Evolutionary conservation across 2,113 vertebrate genomes (phyloP).

Genomic region (Eublepharis macularius): DNA sequence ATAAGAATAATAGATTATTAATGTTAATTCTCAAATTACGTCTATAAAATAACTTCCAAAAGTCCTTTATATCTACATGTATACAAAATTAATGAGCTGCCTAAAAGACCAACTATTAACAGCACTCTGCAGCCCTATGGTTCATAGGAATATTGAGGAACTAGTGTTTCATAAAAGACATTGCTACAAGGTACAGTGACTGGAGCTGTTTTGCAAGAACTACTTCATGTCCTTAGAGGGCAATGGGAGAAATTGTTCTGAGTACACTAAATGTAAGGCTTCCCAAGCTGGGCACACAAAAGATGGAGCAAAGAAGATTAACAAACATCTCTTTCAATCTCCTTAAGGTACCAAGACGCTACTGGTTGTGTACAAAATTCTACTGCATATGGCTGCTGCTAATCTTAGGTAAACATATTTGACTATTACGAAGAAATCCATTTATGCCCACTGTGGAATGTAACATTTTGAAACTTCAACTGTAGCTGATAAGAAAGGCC

Average conservation of each 20-base stretch:
- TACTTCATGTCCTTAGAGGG: not conserved
- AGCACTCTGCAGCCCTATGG: not conserved
- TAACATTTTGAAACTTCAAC: constrained; percentile 15
- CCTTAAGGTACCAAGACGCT: not conserved
- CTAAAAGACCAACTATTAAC: not conserved
- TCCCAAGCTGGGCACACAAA: not conserved
- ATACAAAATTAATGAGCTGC: not conserved
- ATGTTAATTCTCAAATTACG: too few relatives aligned
- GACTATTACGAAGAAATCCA: constrained; percentile 11
- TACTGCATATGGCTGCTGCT: constrained; percentile 14
- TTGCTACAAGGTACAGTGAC: not conserved
- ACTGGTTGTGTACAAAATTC: not conserved
- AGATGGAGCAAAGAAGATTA: not conserved
- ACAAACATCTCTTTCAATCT: not conserved
- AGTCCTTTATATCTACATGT: not conserved
- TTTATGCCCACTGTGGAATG: constrained; percentile 6
- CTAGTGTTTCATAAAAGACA: not conserved
- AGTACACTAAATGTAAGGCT: not conserved
- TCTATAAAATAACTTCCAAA: too few relatives aligned
- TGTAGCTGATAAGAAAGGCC: constrained; percentile 3
- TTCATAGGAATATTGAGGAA: not conserved
- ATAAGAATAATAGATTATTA: too few relatives aligned
- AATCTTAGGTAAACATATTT: constrained; percentile 28
- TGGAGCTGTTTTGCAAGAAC: not conserved
- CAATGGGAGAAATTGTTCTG: not conserved